Evolutionary conservation across 1,140 invertebrate species (phyloP), one percentile per base, ranked within the genome.

Genomic region (Trinorchestia longiramus): DNA sequence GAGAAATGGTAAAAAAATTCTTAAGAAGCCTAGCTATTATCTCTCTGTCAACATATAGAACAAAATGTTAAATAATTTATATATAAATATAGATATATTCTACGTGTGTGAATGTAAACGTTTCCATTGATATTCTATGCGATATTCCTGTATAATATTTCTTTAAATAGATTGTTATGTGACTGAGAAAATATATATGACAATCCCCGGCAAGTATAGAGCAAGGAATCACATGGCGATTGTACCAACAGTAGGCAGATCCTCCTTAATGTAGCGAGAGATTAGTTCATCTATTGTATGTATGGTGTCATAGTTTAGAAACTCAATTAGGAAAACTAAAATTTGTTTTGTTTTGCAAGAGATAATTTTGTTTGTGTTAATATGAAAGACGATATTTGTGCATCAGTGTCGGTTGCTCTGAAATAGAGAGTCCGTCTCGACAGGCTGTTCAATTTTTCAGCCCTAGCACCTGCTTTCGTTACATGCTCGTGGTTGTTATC

Each of bases 91-190:
- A 77, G 62, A 77, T 77, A 77, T 77, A 77, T 77, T 77, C 62
- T 77, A 77, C 62, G 62, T 77, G 62, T 28, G 62, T 77, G 62
- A 77, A 77, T 77, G 62, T 77, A 77, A 77, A 77, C 62, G 62
- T 77, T 77, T 77, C 62, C 62, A 77, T 77, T 77, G 62, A 77
- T 90, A 42, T 90, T 90, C 88, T 90, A 42, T 90, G 88, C n/a
- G 43, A 90, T 41, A 43, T 90, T 90, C 36, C 88, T 42, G 43
- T 90, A 90, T 90, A 90, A 90, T 90, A 42, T 90, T 41, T 90
- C 88, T 42, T 28, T 90, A 41, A 43, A 90, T 42, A 90, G 43
- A 42, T 42, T 41, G n/a, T 90, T 90, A 90, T 90, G 4, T 42
- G 88, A 90, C n/a, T 43, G 43, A 42, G 43, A 43, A 90, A 42